Evolutionary conservation across 2,113 vertebrate species (phyloP).

Genomic region (Aix galericulata): DNA sequence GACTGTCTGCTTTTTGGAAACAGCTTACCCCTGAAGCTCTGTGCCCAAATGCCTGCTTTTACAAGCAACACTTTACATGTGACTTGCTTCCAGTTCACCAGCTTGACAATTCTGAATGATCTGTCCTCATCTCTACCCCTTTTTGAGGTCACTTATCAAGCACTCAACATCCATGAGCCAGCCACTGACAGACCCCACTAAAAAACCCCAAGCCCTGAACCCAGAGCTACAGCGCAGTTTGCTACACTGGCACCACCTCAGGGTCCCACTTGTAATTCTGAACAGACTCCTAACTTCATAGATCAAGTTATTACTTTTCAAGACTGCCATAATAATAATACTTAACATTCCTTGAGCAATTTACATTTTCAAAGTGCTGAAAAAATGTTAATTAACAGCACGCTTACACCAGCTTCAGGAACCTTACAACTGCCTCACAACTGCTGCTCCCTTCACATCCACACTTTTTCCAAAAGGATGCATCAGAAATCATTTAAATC

Average conservation of each 20-base stretch:
- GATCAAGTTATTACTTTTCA: constrained; percentile 37
- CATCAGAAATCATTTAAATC: background rate
- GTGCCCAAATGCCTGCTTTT: background rate
- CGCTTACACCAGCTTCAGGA: background rate
- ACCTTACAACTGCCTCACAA: background rate
- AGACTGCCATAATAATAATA: constrained; percentile 34
- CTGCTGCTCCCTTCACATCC: background rate
- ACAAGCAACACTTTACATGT: background rate
- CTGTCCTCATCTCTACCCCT: background rate
- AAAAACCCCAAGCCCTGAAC: background rate
- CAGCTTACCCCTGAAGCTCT: background rate
- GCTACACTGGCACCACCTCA: background rate
- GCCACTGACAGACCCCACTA: background rate
- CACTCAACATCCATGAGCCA: rapidly evolving
- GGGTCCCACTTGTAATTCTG: background rate
- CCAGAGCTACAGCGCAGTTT: background rate
- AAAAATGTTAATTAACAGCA: constrained; percentile 57
- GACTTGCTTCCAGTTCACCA: background rate
- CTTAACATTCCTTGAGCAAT: constrained; percentile 30
- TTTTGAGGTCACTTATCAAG: background rate
- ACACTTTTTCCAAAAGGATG: background rate
- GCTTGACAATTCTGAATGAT: background rate
- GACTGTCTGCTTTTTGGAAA: background rate
- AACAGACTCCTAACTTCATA: background rate
- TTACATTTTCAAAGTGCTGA: constrained; percentile 30